These are phyloP conservation scores for Mionectes olivaceus DNA, from an alignment of 2,797 vertebrate genomes.

Conservation along the genomic window DNA sequence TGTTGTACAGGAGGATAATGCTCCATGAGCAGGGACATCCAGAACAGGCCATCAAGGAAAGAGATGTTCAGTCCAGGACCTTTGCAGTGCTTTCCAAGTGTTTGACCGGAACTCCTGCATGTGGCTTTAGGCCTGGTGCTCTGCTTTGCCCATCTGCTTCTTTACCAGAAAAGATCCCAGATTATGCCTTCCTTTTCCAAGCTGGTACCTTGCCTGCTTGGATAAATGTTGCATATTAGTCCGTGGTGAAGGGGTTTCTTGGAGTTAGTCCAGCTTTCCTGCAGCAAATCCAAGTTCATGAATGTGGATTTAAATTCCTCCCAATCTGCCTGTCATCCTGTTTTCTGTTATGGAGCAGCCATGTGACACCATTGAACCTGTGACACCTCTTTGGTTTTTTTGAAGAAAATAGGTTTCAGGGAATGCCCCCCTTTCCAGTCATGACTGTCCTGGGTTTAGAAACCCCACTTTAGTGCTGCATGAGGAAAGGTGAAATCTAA, in stretches of 20 bases:
- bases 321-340: not conserved
- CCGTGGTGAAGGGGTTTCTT: not conserved
- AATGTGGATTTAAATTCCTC: not conserved
- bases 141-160: not conserved
- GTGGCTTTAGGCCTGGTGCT: not conserved
- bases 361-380: not conserved
- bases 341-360: not conserved
- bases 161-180: not conserved
- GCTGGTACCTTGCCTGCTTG: not conserved
- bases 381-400: not conserved
- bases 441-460: not conserved
- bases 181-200: not conserved
- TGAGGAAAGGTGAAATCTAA: not conserved
- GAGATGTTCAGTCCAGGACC: not conserved
- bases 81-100: not conserved
- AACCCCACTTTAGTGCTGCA: not conserved
- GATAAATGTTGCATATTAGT: not conserved
- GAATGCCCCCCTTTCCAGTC: not conserved
- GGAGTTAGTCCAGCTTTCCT: not conserved
- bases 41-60: not conserved
- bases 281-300: not conserved
- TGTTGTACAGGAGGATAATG: fast-evolving
- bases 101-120: fast-evolving
- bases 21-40: not conserved
- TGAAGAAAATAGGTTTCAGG: not conserved